A percentile compares a stretch with the other conserved stretches of the same genome.
Conservation (phyloP, 2,797 vertebrate species). For the Diceros bicornis region DNA sequence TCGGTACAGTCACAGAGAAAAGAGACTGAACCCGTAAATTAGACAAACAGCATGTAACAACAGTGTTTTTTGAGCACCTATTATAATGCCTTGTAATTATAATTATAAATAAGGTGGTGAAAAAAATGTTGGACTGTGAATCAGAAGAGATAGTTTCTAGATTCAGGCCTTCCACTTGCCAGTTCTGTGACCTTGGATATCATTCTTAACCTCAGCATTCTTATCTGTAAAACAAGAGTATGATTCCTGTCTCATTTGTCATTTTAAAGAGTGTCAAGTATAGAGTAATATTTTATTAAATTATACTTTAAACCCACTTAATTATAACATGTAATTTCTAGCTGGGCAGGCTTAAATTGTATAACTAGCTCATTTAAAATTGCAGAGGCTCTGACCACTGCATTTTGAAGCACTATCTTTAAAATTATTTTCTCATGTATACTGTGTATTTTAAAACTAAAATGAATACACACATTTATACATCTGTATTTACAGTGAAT, state of each 20-base stretch:
- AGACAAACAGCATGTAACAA: background rate
- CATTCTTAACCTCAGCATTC: background rate
- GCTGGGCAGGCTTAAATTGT: background rate
- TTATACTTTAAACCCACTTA: background rate
- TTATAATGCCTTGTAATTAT: background rate
- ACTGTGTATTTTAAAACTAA: constrained; percentile 38
- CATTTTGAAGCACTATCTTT: background rate
- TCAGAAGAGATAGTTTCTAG: background rate
- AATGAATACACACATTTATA: background rate
- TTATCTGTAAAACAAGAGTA: background rate
- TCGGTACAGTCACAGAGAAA: background rate
- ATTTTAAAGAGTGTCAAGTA: background rate
- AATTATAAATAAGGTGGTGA: too few relatives aligned
- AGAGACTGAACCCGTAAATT: background rate
- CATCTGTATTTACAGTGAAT: background rate
- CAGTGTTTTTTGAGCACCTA: background rate
- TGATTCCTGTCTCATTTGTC: background rate
- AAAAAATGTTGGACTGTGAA: background rate
- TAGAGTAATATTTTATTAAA: background rate
- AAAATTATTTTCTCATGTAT: constrained; percentile 28
- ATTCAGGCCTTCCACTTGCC: background rate
- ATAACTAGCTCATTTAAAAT: background rate
- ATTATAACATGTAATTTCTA: constrained; percentile 18
- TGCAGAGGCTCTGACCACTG: background rate
- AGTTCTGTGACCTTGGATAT: background rate